phyloP scores from a whole-genome alignment of 2,888 invertebrate genomes.

The Syritta pipiens region DNA sequence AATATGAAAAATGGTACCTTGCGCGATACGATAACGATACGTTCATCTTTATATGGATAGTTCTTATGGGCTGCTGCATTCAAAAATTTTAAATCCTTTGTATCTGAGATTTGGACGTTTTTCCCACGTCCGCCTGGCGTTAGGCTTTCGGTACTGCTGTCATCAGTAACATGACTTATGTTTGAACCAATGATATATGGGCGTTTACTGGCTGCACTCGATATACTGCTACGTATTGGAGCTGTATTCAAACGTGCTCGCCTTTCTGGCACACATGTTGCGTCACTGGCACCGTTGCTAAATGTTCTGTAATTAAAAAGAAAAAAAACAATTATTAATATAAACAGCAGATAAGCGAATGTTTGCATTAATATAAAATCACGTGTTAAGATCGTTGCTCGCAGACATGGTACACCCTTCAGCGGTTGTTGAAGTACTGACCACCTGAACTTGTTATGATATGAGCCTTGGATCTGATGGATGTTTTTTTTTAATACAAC shows the following conservation, averaged over 20 bases:
- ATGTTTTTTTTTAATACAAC: too few relatives aligned
- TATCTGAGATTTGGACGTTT: conserved; percentile 79
- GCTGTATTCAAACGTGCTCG: conserved; percentile 78
- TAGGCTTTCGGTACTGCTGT: conserved; percentile 90
- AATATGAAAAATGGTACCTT: conserved; percentile 92
- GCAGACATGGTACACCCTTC: too few relatives aligned
- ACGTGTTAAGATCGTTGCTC: too few relatives aligned
- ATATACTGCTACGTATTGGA: conserved; percentile 74
- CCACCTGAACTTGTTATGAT: too few relatives aligned
- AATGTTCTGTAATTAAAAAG: conserved; percentile 78
- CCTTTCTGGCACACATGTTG: conserved; percentile 74
- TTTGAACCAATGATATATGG: conserved; percentile 76
- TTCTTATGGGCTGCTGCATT: conserved; percentile 81
- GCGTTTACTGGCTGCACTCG: conserved; percentile 73
- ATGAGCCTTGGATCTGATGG: too few relatives aligned
- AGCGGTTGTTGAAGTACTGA: too few relatives aligned
- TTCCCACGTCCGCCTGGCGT: conserved; percentile 80
- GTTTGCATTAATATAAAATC: too few relatives aligned
- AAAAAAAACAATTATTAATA: too few relatives aligned
- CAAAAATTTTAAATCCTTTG: conserved; percentile 83
- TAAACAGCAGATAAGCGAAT: too few relatives aligned
- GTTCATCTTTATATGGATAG: conserved; percentile 87
- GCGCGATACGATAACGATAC: conserved; percentile 89
- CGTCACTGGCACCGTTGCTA: conserved; percentile 78
- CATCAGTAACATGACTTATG: conserved; percentile 77